These are phyloP conservation scores for Cryptophagus acutangulus DNA, from an alignment of 2,888 invertebrate genomes.

Conservation along the genomic window DNA sequence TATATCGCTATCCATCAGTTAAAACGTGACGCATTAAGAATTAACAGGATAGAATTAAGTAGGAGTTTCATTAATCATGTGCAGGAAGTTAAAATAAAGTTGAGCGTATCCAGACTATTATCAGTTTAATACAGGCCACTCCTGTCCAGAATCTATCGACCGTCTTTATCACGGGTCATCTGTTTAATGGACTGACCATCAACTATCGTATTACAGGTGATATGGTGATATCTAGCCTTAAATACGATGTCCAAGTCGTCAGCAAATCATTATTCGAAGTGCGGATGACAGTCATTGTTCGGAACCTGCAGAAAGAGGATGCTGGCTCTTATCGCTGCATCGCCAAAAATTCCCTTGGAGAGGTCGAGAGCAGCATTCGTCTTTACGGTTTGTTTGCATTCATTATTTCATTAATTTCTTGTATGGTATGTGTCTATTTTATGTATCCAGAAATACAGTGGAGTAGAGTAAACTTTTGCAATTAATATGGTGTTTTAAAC, in stretches of 20 bases:
- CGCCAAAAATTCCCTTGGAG: slow-evolving; percentile 82
- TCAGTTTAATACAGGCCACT: slow-evolving; percentile 41
- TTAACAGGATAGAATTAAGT: slow-evolving; percentile 45
- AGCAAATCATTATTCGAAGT: slow-evolving; percentile 74
- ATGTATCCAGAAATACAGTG: background rate
- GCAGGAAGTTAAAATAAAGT: slow-evolving; percentile 36
- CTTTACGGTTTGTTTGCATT: slow-evolving; percentile 67
- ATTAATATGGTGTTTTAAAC: too few relatives aligned
- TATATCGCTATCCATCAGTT: slow-evolving; percentile 31
- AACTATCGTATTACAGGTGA: slow-evolving; percentile 55
- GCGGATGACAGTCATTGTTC: slow-evolving; percentile 74
- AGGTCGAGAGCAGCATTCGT: slow-evolving; percentile 81
- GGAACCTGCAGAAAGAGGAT: slow-evolving; percentile 67
- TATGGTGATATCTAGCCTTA: slow-evolving; percentile 77
- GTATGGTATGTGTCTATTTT: background rate
- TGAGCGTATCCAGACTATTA: slow-evolving; percentile 36
- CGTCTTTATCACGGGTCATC: slow-evolving; percentile 29
- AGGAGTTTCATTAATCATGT: slow-evolving; percentile 45
- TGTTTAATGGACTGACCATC: slow-evolving; percentile 27
- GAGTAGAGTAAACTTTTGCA: background rate
- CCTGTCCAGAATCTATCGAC: slow-evolving; percentile 34
- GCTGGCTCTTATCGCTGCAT: slow-evolving; percentile 81
- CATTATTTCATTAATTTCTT: background rate
- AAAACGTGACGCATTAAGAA: slow-evolving; percentile 45
- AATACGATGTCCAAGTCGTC: slow-evolving; percentile 70